phyloP scores from a whole-genome alignment of 2,797 vertebrate genomes.

The Premnoplex brunnescens region DNA sequence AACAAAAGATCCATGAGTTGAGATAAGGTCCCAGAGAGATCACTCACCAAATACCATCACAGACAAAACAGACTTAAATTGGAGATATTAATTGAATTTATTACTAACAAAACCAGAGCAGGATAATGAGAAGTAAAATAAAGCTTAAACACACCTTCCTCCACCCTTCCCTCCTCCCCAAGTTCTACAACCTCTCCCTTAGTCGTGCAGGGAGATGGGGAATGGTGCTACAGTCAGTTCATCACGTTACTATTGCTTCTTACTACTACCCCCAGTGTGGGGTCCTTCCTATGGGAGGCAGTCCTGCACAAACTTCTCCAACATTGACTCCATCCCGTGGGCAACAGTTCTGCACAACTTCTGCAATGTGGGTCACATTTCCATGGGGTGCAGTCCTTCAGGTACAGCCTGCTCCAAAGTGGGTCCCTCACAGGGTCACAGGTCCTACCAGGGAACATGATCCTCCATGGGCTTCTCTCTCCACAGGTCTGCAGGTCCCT shows the following conservation, averaged over 20 bases:
- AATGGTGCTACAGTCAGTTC: neutral
- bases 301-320: neutral
- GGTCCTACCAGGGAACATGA: neutral
- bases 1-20: neutral
- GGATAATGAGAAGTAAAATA: neutral
- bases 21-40: neutral
- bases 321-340: neutral
- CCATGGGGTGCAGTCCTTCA: neutral
- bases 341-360: neutral
- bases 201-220: neutral
- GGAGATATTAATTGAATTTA: neutral
- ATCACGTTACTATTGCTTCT: neutral
- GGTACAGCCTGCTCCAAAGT: neutral
- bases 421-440: neutral
- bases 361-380: neutral
- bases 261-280: neutral
- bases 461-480: rapidly evolving
- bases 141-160: neutral
- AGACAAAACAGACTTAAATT: neutral
- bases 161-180: neutral
- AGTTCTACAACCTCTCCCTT: neutral
- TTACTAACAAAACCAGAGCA: neutral
- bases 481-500: neutral
- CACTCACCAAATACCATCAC: neutral
- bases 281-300: rapidly evolving